A percentile compares a stretch with the other conserved stretches of the same genome.
Conservation (phyloP, 2,797 vertebrate genomes). For the Lacerta bilineata region DNA sequence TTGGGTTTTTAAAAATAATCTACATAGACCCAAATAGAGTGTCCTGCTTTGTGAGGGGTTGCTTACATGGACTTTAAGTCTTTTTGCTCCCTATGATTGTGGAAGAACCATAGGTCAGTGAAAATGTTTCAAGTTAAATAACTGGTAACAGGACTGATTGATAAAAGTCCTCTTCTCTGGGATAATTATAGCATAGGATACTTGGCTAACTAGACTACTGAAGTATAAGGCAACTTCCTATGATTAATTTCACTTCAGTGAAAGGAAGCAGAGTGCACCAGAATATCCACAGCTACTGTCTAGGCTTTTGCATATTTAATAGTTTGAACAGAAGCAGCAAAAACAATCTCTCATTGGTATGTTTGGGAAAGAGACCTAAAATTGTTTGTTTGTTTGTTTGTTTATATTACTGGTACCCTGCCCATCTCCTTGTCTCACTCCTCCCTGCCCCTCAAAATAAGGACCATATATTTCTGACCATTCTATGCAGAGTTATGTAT, state of each 20-base stretch:
- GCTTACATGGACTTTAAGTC: background rate
- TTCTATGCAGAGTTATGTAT: background rate
- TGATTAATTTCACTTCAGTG: background rate
- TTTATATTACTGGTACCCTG: too few species aligned
- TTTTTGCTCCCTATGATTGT: background rate
- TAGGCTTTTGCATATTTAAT: background rate
- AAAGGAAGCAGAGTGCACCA: background rate
- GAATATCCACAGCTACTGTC: background rate
- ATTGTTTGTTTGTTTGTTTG: too few species aligned
- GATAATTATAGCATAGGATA: too few species aligned
- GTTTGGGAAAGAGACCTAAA: slow-evolving; percentile 1
- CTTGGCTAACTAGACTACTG: background rate
- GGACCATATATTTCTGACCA: background rate
- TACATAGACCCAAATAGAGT: background rate
- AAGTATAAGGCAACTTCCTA: background rate
- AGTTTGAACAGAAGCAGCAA: background rate
- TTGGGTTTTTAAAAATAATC: background rate
- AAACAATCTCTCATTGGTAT: background rate
- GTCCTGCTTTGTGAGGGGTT: background rate
- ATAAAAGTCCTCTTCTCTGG: background rate
- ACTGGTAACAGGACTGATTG: background rate
- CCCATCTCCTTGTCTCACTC: background rate
- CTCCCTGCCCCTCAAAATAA: background rate
- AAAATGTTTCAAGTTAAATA: background rate
- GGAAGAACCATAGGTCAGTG: background rate